Percentiles rank a stretch among this genome's conserved stretches.
Conservation (phyloP, 2,888 invertebrate species). For the Nemoura dubitans region DNA sequence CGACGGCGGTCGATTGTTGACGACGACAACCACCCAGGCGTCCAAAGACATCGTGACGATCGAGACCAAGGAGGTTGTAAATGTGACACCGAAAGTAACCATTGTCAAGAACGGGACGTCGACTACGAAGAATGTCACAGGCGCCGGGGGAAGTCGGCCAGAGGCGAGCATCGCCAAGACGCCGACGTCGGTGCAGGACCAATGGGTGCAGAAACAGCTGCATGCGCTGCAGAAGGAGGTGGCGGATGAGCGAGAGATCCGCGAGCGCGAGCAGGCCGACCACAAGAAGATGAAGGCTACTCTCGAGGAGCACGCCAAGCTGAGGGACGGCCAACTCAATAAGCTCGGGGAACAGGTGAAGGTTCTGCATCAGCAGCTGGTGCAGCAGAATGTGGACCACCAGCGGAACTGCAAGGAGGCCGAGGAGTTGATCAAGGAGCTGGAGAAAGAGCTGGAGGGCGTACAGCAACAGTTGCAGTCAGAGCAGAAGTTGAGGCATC, state of each 20-base stretch:
- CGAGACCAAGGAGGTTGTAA: background rate
- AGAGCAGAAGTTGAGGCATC: slow-evolving; percentile 18
- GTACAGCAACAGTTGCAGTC: background rate
- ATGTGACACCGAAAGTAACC: background rate
- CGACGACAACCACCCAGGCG: background rate
- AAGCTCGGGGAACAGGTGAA: background rate
- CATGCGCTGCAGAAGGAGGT: background rate
- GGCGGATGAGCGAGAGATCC: background rate
- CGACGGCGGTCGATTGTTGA: background rate
- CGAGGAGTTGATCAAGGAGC: background rate
- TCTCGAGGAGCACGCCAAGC: background rate
- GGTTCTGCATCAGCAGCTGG: background rate
- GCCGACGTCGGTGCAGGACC: background rate
- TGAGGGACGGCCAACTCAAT: background rate
- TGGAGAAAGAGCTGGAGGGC: background rate
- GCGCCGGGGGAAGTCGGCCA: background rate
- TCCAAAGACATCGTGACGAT: background rate
- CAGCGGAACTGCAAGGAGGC: background rate
- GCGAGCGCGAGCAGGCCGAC: background rate
- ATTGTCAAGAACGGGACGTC: background rate
- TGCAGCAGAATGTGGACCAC: background rate
- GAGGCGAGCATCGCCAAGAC: background rate
- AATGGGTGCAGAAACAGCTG: background rate
- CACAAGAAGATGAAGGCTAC: background rate
- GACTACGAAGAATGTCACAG: background rate